A percentile compares a stretch with the other conserved stretches of the same genome.
Conservation (phyloP, 92 coral and sea anemone species). For the Epizoanthus ramosus region DNA sequence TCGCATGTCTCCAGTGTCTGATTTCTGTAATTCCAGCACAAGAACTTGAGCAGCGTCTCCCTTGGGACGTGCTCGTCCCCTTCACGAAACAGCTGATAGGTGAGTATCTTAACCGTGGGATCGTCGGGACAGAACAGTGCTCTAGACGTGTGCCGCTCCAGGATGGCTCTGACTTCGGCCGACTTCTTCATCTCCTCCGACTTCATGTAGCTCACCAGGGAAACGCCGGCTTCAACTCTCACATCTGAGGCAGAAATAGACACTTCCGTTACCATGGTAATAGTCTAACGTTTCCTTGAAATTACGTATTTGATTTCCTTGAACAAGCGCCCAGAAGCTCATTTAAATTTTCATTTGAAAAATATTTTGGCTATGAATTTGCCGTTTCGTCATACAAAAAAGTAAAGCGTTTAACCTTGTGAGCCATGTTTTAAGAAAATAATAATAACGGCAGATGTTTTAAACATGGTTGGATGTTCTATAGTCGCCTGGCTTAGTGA, state of each 20-base stretch:
- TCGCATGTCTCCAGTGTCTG: conserved; percentile 26
- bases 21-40: conserved; percentile 27
- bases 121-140: conserved; percentile 29
- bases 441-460: too few species aligned
- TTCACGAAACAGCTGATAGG: conserved; percentile 11
- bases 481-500: too few species aligned
- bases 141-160: conserved; percentile 3
- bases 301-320: too few species aligned
- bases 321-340: too few species aligned
- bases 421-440: too few species aligned
- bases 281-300: too few species aligned
- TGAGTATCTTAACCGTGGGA: conserved; percentile 12
- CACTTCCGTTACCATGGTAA: too few species aligned
- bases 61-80: not conserved
- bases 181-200: conserved; percentile 28
- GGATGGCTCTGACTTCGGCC: not conserved
- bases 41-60: conserved; percentile 8
- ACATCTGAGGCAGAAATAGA: not conserved
- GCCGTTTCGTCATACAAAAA: too few species aligned
- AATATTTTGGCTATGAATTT: too few species aligned
- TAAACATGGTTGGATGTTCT: too few species aligned
- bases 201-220: conserved; percentile 13
- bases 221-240: conserved; percentile 1
- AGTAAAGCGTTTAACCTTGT: too few species aligned
- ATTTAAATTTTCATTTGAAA: too few species aligned